Base-by-base conservation (phyloP, 2,797 vertebrate genomes). In the Enteromius afrohamiltoni region DNA sequence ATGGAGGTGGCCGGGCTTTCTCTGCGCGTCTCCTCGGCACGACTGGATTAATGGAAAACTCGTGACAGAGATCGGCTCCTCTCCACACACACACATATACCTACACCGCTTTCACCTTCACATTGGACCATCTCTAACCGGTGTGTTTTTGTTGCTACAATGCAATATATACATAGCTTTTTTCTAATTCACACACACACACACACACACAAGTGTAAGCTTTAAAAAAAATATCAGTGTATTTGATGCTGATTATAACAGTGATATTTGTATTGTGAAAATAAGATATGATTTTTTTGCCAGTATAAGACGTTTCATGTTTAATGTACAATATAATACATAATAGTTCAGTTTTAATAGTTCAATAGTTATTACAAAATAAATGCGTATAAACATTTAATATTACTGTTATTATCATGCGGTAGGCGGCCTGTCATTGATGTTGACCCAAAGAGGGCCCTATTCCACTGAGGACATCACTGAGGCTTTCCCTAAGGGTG, bases 361-460 rank as follows among this genome's bases (percentile, higher is more conserved):
- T 6, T 37, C 3, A 58, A 37, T 51, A 21, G n/a, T 37, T n/a
- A 77, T 80, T 62, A 37, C n/a, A 67, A 62, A 40, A 79, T n/a
- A 65, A 40, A 65, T 26, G 19, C 7, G 58, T 3, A 47, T 23
- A 49, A 42, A 58, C 14, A 13, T 49, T 47, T 69, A 51, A 23
- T 13, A 29, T 9, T 58, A 60, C 19, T 51, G 55, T 83, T 62
- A 42, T 85, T 34, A 85, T 78, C 23, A 84, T 29, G 60, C 21
- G 53, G 9, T 47, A 85, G 78, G 77, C 77, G 80, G 81, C 84
- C 89, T 88, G 71, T 79, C 84, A 81, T 85, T 89, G 71, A 85
- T 83, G 79, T 87, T 88, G 89, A 91, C 93, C 93, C 92, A 93
- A 91, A 94, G 93, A 94, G 93, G 93, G 91, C 92, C 92, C 93